Conservation (phyloP, 1,140 invertebrate species). For the Sitophilus oryzae region DNA sequence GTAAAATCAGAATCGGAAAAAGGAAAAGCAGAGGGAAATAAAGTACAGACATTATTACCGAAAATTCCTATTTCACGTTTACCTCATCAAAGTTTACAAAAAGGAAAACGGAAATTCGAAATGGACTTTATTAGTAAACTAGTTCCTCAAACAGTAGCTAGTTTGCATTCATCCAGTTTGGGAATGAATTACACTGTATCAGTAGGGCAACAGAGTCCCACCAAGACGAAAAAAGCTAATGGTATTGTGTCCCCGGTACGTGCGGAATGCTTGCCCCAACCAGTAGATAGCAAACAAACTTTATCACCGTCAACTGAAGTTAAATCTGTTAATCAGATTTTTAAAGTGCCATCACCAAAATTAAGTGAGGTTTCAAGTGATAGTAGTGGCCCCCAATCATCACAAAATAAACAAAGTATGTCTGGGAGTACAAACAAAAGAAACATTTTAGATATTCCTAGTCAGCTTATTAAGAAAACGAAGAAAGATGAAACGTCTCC, state of each 20-base stretch:
- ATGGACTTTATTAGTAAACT: slow-evolving; percentile 2
- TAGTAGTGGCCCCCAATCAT: too few species aligned
- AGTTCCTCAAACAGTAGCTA: slow-evolving; percentile 31
- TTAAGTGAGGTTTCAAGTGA: too few species aligned
- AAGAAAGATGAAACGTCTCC: too few species aligned
- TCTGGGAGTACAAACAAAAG: too few species aligned
- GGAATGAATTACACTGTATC: slow-evolving; percentile 42
- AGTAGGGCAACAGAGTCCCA: slow-evolving; percentile 26
- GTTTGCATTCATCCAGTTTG: slow-evolving; percentile 38
- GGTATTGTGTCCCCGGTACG: slow-evolving; percentile 20
- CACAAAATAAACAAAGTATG: too few species aligned
- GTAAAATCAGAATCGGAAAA: slow-evolving; percentile 34
- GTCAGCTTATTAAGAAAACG: too few species aligned
- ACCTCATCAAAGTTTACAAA: slow-evolving; percentile 18
- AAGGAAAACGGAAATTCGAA: slow-evolving; percentile 17
- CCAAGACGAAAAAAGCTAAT: slow-evolving; percentile 19
- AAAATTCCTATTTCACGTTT: slow-evolving; percentile 31
- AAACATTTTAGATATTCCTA: too few species aligned
- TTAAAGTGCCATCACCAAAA: slow-evolving; percentile 22
- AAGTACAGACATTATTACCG: slow-evolving; percentile 1
- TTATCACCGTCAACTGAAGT: slow-evolving; percentile 18
- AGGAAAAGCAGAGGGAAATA: background rate
- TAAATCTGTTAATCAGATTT: slow-evolving; percentile 13
- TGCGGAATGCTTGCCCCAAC: slow-evolving; percentile 15
- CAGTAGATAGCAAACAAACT: slow-evolving; percentile 11